Evolutionary conservation across 2,113 vertebrate species (phyloP).

Genomic region (Brevimyrus niger): DNA sequence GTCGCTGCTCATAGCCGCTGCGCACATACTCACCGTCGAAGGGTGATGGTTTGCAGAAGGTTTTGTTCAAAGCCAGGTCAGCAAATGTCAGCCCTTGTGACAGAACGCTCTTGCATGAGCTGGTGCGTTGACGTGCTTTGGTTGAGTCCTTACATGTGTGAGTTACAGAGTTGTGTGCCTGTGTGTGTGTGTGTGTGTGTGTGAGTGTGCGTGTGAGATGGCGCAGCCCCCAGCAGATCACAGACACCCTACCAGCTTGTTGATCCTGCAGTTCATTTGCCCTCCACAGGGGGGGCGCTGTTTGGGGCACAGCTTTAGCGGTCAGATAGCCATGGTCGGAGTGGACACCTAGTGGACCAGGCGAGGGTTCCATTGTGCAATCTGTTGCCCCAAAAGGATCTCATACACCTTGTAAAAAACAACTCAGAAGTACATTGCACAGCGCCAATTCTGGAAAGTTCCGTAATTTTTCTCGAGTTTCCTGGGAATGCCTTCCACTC

Average conservation of each 20-base stretch:
- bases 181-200: neutral
- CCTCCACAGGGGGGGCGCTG: slow-evolving; percentile 32
- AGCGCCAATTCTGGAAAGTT: neutral
- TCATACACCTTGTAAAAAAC: neutral
- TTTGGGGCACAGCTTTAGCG: neutral
- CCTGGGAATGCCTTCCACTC: neutral
- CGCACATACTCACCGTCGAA: neutral
- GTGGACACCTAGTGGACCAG: neutral
- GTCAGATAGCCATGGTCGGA: too few relatives aligned
- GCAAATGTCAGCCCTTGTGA: slow-evolving; percentile 10
- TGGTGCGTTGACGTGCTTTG: neutral
- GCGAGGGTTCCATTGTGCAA: neutral
- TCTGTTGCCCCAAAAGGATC: neutral
- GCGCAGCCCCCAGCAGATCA: neutral
- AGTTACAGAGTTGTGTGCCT: neutral
- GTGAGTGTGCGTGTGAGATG: neutral
- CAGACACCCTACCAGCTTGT: slow-evolving; percentile 22
- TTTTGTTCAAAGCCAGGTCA: slow-evolving; percentile 19
- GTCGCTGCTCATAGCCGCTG: neutral
- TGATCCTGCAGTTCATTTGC: slow-evolving; percentile 20
- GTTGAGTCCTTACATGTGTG: neutral
- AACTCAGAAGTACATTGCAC: neutral
- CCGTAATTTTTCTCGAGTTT: neutral
- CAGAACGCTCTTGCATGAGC: neutral
- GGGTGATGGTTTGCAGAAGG: neutral